Evolutionary conservation across 1,140 invertebrate genomes (phyloP).

Genomic region (Drosophila mojavensis): DNA sequence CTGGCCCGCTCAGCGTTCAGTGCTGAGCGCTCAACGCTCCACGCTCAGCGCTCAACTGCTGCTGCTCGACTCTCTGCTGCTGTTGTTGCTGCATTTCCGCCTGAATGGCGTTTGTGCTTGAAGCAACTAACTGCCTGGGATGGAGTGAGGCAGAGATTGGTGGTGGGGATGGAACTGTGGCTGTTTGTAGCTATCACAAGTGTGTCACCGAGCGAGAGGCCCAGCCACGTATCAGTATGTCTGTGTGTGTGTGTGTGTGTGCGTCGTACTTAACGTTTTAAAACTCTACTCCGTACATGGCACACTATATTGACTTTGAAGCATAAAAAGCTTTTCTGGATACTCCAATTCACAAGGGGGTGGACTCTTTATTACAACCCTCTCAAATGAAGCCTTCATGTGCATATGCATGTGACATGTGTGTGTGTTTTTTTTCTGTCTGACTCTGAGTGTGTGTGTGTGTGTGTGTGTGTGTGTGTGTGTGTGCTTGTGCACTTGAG

Average conservation of each 20-base stretch:
- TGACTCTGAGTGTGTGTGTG: slow-evolving; percentile 1
- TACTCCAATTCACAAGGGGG: slow-evolving; percentile 68
- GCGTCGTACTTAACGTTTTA: slow-evolving; percentile 72
- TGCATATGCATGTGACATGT: slow-evolving; percentile 11
- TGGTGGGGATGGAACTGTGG: slow-evolving; percentile 12
- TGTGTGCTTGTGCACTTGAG: slow-evolving; percentile 1
- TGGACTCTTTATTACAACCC: slow-evolving; percentile 65
- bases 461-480: not conserved
- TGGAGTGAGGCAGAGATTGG: not conserved
- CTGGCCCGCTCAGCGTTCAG: slow-evolving; percentile 43
- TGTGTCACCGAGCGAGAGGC: slow-evolving; percentile 63
- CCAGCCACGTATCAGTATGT: not conserved
- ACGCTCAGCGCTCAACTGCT: slow-evolving; percentile 14
- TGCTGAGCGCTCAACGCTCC: not conserved
- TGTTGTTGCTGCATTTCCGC: slow-evolving; percentile 77
- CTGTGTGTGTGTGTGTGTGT: not conserved
- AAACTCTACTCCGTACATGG: slow-evolving; percentile 73
- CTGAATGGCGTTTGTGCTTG: slow-evolving; percentile 76
- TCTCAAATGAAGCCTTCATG: slow-evolving; percentile 15
- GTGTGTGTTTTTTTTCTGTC: slow-evolving; percentile 8
- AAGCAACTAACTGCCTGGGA: slow-evolving; percentile 67
- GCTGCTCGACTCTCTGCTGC: slow-evolving; percentile 16
- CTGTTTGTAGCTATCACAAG: slow-evolving; percentile 45
- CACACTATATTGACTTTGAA: slow-evolving; percentile 79
- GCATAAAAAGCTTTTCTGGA: slow-evolving; percentile 80